These are phyloP conservation scores for Aptenodytes forsteri DNA, from an alignment of 2,113 vertebrate genomes.

Conservation along the genomic window DNA sequence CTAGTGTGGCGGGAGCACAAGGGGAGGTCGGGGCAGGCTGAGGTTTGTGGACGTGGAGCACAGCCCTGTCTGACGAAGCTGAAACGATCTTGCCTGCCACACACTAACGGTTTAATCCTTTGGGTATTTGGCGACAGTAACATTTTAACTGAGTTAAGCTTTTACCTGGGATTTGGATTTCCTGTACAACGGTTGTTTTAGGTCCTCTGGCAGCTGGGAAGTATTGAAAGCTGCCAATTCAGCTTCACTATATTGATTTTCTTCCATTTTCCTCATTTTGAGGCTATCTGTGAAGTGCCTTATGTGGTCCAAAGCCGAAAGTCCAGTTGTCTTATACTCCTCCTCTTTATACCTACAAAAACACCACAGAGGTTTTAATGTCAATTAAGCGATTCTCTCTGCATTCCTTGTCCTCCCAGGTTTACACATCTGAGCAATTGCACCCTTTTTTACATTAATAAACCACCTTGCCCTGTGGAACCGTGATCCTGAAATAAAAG, in stretches of 20 bases:
- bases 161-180: constrained; percentile 99
- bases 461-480: neutral
- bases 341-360: constrained; percentile 88
- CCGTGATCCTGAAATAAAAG: neutral
- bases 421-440: neutral
- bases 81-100: neutral
- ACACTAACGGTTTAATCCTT: constrained; percentile 7
- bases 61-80: neutral
- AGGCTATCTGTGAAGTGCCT: constrained; percentile 93
- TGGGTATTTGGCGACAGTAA: neutral
- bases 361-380: neutral
- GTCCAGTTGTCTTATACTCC: constrained; percentile 86
- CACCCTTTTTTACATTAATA: neutral
- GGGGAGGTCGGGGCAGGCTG: neutral
- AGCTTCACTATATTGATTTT: constrained; percentile 87
- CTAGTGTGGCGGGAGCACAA: neutral
- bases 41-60: neutral
- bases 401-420: neutral
- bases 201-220: constrained; percentile 85
- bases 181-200: constrained; percentile 95
- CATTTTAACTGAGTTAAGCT: constrained; percentile 25
- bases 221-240: constrained; percentile 85
- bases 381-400: neutral
- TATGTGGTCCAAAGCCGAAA: constrained; percentile 94
- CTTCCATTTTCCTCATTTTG: constrained; percentile 91